Base-by-base conservation (phyloP, 2,888 invertebrate genomes). In the Syritta pipiens region DNA sequence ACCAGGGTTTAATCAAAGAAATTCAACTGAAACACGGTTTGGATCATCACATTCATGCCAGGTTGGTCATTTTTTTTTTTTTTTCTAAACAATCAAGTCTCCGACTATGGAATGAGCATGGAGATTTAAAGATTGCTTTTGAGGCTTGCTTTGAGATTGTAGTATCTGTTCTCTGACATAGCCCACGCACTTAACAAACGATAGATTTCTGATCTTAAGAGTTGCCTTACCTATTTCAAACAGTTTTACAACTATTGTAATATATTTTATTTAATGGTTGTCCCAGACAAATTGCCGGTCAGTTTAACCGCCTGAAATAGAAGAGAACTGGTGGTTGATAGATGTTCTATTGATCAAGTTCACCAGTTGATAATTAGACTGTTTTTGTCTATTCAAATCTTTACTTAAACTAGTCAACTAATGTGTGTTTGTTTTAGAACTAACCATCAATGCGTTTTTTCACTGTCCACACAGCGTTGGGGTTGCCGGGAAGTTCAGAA, bases 381-480 rank as follows among this genome's bases (percentile, higher is more conserved):
- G 60, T 53, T 69, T 81, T 51, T 46, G 76, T 82, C 82, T 72
- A 44, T 37, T 48, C 46, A 17, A 30, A 81, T 74, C 51, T 81
- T 81, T 83, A 83, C 20, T 7, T 40, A 60, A 37, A 71, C 55
- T 10, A 35, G 35, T 63, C 44, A 51, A 9, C 6, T 37, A 7
- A 14, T 14, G 44, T n/a, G 12, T 44, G 14, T 46, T 14, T 44
- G n/a, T 22, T 7, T 19, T 63, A 20, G 19, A 83, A 91, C 94
- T 94, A 90, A 98, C 98, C 99, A 91, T 99, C 99, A 87, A 96
- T 93, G 88, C 97, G 93, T 85, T 95, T 93, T 87, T 97, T 96
- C 14, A 99, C 99, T 24, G 99, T 99, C 99, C 99, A 99, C 1
- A 99, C 99, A 84, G 99, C 99, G 90, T 98, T 99, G 1, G 99